Conservation (phyloP, 2,888 invertebrate species). For the Baccha elongata region DNA sequence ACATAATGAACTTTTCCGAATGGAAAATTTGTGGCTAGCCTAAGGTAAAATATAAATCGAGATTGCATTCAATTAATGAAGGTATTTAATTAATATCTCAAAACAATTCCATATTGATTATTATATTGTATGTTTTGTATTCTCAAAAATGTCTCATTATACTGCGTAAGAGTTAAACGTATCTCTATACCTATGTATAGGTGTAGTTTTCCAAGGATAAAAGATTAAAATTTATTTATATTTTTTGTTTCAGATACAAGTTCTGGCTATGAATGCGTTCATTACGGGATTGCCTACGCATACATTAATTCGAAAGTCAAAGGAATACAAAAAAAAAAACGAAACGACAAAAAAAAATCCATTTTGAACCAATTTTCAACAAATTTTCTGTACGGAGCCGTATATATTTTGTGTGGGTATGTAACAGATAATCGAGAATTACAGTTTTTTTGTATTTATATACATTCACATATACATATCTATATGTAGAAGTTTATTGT, state of each 20-base stretch:
- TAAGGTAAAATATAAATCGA: slow-evolving; percentile 63
- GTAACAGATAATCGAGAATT: slow-evolving; percentile 70
- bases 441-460: slow-evolving; percentile 29
- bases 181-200: neutral
- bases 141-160: neutral
- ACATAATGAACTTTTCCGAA: slow-evolving; percentile 65
- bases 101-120: slow-evolving; percentile 47
- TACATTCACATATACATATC: neutral
- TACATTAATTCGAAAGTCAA: slow-evolving; percentile 68
- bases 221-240: neutral
- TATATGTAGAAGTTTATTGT: slow-evolving; percentile 56
- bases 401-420: slow-evolving; percentile 59
- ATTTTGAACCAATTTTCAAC: slow-evolving; percentile 51
- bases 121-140: slow-evolving; percentile 14
- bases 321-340: slow-evolving; percentile 13
- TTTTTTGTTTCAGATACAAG: slow-evolving; percentile 61
- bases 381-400: slow-evolving; percentile 6
- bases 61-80: slow-evolving; percentile 71
- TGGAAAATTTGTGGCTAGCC: slow-evolving; percentile 68
- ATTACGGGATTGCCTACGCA: slow-evolving; percentile 70
- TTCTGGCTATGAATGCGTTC: slow-evolving; percentile 60
- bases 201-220: slow-evolving; percentile 59
- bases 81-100: slow-evolving; percentile 71
- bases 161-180: neutral
- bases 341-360: slow-evolving; percentile 1